These are phyloP conservation scores for Fissipunctia ypsillon DNA, from an alignment of 2,888 invertebrate species.

Conservation along the genomic window DNA sequence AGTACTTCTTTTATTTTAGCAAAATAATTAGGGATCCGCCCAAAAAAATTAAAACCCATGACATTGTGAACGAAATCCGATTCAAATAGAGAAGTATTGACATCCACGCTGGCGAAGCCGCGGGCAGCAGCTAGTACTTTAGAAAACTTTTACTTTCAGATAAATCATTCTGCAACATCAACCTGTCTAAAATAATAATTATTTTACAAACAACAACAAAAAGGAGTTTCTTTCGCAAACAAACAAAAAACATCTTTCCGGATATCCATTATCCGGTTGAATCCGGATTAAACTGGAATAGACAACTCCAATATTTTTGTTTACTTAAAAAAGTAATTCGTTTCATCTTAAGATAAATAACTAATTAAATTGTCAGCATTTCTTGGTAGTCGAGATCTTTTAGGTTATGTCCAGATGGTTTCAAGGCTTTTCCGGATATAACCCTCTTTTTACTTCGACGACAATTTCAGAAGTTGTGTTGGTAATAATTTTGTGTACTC, in stretches of 20 bases:
- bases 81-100: too few relatives aligned
- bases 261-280: conserved; percentile 56
- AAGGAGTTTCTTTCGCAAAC: conserved; percentile 40
- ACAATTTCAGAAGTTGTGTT: not conserved
- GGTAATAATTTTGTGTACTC: not conserved
- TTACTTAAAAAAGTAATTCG: conserved; percentile 59
- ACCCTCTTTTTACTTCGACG: not conserved
- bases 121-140: too few relatives aligned
- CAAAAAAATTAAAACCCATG: too few relatives aligned
- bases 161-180: conserved; percentile 39
- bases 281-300: conserved; percentile 64
- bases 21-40: too few relatives aligned
- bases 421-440: not conserved
- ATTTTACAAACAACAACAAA: conserved; percentile 54
- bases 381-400: conserved; percentile 6
- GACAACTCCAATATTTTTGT: conserved; percentile 64
- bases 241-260: conserved; percentile 48
- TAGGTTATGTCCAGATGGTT: not conserved
- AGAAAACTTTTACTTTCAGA: conserved; percentile 1
- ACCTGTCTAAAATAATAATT: conserved; percentile 51
- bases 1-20: too few relatives aligned
- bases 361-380: conserved; percentile 42
- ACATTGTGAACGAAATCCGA: too few relatives aligned
- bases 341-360: conserved; percentile 38
- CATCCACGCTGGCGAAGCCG: too few relatives aligned